Base-by-base conservation (phyloP, 2,888 invertebrate genomes). In the Marasmarcha lunaedactyla region DNA sequence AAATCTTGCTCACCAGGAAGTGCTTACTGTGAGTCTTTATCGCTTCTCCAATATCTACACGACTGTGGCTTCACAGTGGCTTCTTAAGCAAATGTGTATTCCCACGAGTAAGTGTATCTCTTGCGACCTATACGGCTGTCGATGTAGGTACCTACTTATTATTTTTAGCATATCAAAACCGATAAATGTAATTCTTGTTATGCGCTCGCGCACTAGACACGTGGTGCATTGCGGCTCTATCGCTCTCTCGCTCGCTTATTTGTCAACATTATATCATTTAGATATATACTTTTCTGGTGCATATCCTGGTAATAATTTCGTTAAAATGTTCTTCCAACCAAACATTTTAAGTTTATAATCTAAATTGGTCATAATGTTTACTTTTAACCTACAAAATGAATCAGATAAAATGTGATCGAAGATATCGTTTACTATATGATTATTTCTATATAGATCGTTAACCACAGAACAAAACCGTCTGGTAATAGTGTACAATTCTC, bases 131-230 rank as follows among this genome's bases (percentile, higher is more conserved):
- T 58, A n/a, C n/a, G n/a, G n/a, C n/a, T n/a, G 20, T 20, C 20
- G 20, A 7, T n/a, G 20, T 20, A 20, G 20, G 20, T 20, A 61
- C 63, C 59, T 55, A 54, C 52, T 46, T 47, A 48, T 61, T 71
- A 72, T 71, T 68, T 67, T 71, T 77, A 78, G 74, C 68, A 64
- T 69, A 72, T 70, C 68, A 64, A 58, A 59, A 59, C 55, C 60
- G 74, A 74, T 74, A 72, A 67, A 15, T 27, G 14, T 9, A 14
- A 33, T 13, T 15, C 48, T 54, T 46, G 40, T 47, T 52, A 44
- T 48, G 11, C 30, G 4, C 6, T 4, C 3, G 2, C 10, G n/a
- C 44, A 49, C 46, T 43, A 43, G 42, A 43, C 46, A 48, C 53
- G 62, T 61, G 59, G 61, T 64, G 63, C 57, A 59, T 47, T 51